Evolutionary conservation across 2,797 vertebrate species (phyloP).

Genomic region (Smutsia gigantea): DNA sequence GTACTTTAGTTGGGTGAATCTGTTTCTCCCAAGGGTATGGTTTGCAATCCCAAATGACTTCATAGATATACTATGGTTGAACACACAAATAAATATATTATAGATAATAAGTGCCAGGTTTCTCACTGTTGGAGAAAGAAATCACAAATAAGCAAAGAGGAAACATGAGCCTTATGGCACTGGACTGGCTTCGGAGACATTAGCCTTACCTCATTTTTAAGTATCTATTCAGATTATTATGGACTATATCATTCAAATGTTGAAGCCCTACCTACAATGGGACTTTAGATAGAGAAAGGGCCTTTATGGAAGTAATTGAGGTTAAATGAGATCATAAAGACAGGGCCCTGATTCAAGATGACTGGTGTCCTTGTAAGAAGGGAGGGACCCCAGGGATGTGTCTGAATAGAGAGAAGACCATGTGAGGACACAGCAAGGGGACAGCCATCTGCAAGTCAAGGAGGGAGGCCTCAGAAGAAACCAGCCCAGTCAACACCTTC

Average conservation of each 20-base stretch:
- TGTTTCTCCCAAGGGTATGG: background rate
- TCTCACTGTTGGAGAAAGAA: background rate
- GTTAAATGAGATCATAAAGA: background rate
- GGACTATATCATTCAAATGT: background rate
- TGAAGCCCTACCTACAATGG: background rate
- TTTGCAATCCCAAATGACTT: background rate
- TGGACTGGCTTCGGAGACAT: background rate
- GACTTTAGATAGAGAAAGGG: background rate
- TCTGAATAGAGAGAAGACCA: background rate
- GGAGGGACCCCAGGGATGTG: background rate
- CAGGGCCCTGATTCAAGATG: background rate
- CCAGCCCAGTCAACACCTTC: background rate
- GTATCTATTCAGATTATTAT: background rate
- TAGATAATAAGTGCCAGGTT: background rate
- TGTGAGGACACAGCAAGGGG: background rate
- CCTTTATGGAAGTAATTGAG: background rate
- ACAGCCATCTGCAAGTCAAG: background rate
- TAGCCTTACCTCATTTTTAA: background rate
- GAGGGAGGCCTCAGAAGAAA: background rate
- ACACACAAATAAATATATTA: background rate
- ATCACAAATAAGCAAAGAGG: background rate
- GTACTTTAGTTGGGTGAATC: background rate
- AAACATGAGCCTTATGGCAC: background rate
- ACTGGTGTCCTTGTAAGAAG: background rate
- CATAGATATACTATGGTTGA: background rate